These are phyloP conservation scores for Athalia circularis DNA, from an alignment of 2,888 invertebrate species.

Conservation along the genomic window DNA sequence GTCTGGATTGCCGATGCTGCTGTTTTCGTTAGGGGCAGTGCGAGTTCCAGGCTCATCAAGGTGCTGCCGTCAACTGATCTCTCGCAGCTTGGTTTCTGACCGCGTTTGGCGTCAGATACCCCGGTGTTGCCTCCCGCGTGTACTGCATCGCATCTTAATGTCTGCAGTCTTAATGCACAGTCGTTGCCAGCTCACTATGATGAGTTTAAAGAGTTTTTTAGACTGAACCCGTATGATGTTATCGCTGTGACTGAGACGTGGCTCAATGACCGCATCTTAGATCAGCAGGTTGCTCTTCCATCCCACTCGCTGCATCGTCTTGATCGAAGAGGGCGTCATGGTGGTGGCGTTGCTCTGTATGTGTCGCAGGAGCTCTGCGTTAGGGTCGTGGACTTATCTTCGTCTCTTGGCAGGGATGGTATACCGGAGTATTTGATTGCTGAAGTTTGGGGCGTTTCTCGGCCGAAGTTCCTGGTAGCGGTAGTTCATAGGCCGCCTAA, in stretches of 20 bases:
- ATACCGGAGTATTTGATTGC: neutral
- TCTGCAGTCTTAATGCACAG: conserved; percentile 15
- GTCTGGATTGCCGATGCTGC: neutral
- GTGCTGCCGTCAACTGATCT: conserved; percentile 1
- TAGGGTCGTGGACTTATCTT: neutral
- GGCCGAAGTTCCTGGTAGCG: neutral
- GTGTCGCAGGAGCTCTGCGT: neutral
- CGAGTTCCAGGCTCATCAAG: neutral
- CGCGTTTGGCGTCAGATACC: neutral
- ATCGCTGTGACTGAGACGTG: conserved; percentile 27
- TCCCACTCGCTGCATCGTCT: neutral
- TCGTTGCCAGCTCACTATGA: conserved; percentile 13
- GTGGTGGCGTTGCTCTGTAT: conserved; percentile 28
- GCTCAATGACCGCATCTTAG: neutral
- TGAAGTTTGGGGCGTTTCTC: neutral
- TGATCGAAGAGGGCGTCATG: conserved; percentile 7
- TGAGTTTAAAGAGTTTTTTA: conserved; percentile 27
- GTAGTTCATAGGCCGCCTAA: neutral
- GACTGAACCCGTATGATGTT: neutral
- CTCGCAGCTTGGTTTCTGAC: neutral
- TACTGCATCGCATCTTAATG: neutral
- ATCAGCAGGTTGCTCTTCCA: conserved; percentile 3
- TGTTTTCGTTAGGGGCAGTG: neutral
- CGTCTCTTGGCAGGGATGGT: neutral
- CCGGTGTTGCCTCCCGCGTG: neutral